Evolutionary conservation across 2,888 invertebrate genomes (phyloP).

Genomic region (Nysson spinosus): DNA sequence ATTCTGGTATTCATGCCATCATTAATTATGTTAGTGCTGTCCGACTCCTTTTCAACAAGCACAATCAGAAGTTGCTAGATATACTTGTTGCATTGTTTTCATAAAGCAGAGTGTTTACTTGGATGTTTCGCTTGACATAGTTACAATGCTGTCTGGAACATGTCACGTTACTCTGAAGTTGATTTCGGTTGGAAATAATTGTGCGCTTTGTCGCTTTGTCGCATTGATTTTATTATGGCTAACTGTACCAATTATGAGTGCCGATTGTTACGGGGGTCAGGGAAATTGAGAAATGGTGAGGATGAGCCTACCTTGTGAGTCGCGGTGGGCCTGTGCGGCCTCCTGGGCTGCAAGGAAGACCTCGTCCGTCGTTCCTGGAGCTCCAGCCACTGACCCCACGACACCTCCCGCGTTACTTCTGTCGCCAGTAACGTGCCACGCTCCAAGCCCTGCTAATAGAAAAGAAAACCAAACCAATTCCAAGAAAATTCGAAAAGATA

Average conservation of each 20-base stretch:
- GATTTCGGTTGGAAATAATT: no score
- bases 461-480: constrained; percentile 37
- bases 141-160: no score
- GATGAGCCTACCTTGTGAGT: constrained; percentile 92
- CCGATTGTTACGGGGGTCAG: constrained; percentile 72
- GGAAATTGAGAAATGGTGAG: constrained; percentile 73
- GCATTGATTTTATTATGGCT: neutral
- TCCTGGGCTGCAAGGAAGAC: constrained; percentile 91
- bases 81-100: no score
- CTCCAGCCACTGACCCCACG: constrained; percentile 71
- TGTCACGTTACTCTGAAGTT: neutral
- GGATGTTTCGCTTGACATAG: no score
- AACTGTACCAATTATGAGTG: constrained; percentile 54
- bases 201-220: no score
- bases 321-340: constrained; percentile 87
- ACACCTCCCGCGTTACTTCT: constrained; percentile 81
- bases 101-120: no score
- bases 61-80: no score
- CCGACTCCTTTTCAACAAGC: no score
- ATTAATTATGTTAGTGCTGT: no score
- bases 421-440: constrained; percentile 90
- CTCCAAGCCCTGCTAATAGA: constrained; percentile 84
- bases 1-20: no score
- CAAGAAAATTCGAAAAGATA: constrained; percentile 9
- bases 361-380: constrained; percentile 82